These are phyloP conservation scores for Alces alces DNA, from an alignment of 2,113 vertebrate genomes.

Conservation along the genomic window DNA sequence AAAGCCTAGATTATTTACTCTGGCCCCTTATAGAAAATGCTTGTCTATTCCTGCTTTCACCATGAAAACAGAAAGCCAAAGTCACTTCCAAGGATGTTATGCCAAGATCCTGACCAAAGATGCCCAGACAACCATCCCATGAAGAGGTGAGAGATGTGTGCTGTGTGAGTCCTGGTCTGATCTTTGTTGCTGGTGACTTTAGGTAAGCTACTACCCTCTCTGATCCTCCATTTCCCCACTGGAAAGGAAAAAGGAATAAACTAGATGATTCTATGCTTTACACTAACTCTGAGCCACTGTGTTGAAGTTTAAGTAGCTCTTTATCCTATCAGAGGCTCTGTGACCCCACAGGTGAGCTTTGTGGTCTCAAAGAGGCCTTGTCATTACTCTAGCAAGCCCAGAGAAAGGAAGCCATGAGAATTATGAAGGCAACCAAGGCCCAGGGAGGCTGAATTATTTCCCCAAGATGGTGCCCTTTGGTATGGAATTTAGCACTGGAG, in stretches of 20 bases:
- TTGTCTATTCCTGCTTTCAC: not conserved
- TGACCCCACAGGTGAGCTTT: not conserved
- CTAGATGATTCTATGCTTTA: not conserved
- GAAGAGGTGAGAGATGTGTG: not conserved
- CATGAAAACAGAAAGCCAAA: not conserved
- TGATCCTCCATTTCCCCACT: not conserved
- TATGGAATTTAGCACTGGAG: not conserved
- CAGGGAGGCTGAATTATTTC: not conserved
- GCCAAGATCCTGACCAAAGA: not conserved
- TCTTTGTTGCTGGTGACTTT: not conserved
- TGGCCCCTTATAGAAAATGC: not conserved
- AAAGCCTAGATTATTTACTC: not conserved
- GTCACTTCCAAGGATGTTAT: not conserved
- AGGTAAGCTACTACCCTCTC: not conserved
- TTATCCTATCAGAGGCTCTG: not conserved
- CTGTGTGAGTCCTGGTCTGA: not conserved
- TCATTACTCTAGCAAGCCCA: not conserved
- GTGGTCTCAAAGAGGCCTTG: not conserved
- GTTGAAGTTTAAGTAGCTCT: not conserved
- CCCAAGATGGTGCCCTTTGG: not conserved
- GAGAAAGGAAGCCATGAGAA: conserved; percentile 2
- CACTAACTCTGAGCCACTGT: not conserved
- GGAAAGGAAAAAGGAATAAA: not conserved
- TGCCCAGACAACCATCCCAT: not conserved
- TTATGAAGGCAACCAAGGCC: not conserved